Base-by-base conservation (phyloP, 2,888 invertebrate genomes). In the Trichogramma dendrolimi region DNA sequence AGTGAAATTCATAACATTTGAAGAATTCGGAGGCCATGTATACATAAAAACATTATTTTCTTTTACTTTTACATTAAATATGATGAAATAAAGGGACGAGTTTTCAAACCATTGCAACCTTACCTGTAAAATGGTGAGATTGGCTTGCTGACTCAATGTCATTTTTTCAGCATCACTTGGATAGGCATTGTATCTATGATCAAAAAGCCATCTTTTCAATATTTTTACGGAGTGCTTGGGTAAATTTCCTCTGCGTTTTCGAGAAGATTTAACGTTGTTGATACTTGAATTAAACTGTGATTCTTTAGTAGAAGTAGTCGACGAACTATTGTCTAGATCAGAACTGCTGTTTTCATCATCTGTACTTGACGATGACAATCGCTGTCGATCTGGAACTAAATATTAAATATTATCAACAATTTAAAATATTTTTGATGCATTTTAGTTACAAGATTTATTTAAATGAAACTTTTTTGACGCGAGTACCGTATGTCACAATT, bases 151-250 rank as follows among this genome's bases (percentile, higher is more conserved):
- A 50, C 94, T 91, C 51, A 96, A 82, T 0, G 90, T 87, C 41
- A 90, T 83, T 76, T 96, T 96, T 81, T 96, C 95, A 27, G 90
- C 91, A 77, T 96, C 96, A 72, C 90, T 94, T 0, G 96, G 96
- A 77, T 96, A 96, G 1, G 96, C 96, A 78, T 96, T 95, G 82
- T 93, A 95, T 60, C 95, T 85, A 78, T 96, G 95, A 69, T 95
- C 94, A 76, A 92, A 95, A 5, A 96, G 83, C 96, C 96, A 96
- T 58, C 91, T 85, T 79, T 94, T 94, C 58, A 96, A 81, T 62
- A 96, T 91, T 80, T 93, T 92, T 6, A 96, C 95, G 1, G 94
- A 92, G 76, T 93, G 91, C 75, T 95, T 96, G 40, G 95, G 94
- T 61, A 96, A 82, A 81, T 95, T 96, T 4, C 95, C 95, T 52